These are phyloP conservation scores for Pyrocephalus nanus DNA, from an alignment of 2,797 vertebrate genomes.

Conservation along the genomic window DNA sequence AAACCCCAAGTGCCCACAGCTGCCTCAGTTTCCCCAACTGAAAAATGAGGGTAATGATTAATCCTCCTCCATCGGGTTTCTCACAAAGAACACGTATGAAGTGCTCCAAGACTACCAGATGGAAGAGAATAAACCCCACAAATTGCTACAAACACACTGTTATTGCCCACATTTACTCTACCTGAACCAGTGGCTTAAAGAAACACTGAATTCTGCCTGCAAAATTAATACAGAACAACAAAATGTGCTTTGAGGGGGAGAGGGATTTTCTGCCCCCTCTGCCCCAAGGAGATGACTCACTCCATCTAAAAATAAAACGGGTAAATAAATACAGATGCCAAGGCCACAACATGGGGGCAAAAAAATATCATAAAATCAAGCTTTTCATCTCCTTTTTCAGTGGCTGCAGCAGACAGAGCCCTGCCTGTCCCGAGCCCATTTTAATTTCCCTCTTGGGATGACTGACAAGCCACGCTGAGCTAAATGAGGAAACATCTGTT, in stretches of 20 bases:
- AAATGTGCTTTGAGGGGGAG: background rate
- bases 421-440: slow-evolving; percentile 17
- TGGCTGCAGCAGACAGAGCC: slow-evolving; percentile 49
- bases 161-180: background rate
- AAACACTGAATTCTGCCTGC: background rate
- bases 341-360: background rate
- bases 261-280: background rate
- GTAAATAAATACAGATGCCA: slow-evolving; percentile 11
- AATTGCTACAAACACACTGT: background rate
- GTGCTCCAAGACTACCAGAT: background rate
- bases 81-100: background rate
- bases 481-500: slow-evolving; percentile 64
- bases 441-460: slow-evolving; percentile 54
- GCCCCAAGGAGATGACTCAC: background rate
- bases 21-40: slow-evolving; percentile 27
- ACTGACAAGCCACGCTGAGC: slow-evolving; percentile 25
- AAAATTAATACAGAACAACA: background rate
- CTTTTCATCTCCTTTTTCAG: slow-evolving; percentile 32
- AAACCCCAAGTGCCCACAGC: fast-evolving
- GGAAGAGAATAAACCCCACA: background rate
- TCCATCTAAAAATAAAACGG: slow-evolving; percentile 35
- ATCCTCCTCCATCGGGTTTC: background rate
- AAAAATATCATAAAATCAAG: background rate
- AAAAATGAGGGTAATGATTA: background rate
- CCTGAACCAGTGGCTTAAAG: background rate